Conservation (phyloP, 1,140 invertebrate species). For the Trachymyrmex septentrionalis region DNA sequence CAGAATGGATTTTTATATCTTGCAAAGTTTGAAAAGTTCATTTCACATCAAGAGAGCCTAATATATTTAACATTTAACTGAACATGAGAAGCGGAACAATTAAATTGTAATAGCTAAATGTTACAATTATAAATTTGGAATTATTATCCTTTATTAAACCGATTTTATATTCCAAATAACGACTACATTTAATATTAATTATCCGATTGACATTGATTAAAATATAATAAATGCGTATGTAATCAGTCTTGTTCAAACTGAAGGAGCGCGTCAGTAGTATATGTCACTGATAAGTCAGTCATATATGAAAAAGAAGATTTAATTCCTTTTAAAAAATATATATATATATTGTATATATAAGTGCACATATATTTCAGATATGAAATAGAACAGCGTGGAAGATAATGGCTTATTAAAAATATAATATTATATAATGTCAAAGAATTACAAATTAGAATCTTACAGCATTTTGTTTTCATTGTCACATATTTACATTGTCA, state of each 20-base stretch:
- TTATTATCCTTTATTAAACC: neutral
- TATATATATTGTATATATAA: too few relatives aligned
- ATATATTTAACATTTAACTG: neutral
- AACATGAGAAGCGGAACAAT: neutral
- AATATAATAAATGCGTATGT: neutral
- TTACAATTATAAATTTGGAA: neutral
- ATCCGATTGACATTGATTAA: neutral
- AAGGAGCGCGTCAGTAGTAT: neutral
- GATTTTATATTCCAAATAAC: neutral
- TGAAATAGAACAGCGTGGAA: neutral
- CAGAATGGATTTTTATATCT: neutral
- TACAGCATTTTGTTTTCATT: neutral
- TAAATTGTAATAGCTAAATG: neutral
- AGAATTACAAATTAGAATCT: slow-evolving; percentile 32
- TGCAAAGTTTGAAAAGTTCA: neutral
- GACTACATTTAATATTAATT: neutral
- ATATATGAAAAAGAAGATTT: neutral
- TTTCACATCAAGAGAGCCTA: neutral
- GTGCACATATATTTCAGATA: neutral
- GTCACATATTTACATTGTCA: neutral
- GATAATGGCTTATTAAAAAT: neutral
- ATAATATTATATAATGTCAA: slow-evolving; percentile 13
- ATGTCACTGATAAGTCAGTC: neutral
- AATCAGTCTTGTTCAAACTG: neutral
- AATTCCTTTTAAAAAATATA: neutral